Conservation (phyloP, 2,888 invertebrate genomes). For the Oligia latruncula region DNA sequence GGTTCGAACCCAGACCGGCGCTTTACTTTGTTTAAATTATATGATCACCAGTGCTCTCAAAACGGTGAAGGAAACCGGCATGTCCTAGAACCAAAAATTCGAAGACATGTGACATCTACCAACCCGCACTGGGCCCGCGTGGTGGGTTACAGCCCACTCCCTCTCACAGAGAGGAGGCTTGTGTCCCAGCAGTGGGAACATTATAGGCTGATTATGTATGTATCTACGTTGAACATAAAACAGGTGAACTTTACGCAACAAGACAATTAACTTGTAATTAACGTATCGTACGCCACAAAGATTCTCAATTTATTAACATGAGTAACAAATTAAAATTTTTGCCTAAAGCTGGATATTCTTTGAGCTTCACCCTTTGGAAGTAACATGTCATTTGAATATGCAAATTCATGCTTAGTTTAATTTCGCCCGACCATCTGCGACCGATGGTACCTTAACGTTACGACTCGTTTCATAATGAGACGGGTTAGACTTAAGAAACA, state of each 20-base stretch:
- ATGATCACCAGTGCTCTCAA: no score
- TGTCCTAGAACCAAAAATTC: no score
- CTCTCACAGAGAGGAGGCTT: no score
- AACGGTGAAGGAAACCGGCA: no score
- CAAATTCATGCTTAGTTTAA: conserved; percentile 70
- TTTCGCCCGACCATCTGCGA: conserved; percentile 68
- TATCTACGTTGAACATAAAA: neutral
- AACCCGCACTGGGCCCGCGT: no score
- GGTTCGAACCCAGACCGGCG: no score
- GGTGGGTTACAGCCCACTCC: no score
- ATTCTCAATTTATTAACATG: conserved; percentile 15
- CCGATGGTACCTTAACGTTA: conserved; percentile 33
- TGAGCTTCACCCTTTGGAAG: conserved; percentile 42
- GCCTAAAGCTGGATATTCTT: conserved; percentile 32
- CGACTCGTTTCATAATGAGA: conserved; percentile 33
- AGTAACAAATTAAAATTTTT: conserved; percentile 21
- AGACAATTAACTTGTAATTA: neutral
- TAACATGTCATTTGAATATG: conserved; percentile 68
- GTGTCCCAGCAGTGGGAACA: no score
- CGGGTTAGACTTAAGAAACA: conserved; percentile 9
- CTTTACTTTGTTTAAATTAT: no score
- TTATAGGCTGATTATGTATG: neutral
- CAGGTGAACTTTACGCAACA: neutral
- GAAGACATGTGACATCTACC: no score
- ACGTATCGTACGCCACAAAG: neutral